Percentiles rank a stretch among this genome's conserved stretches.
These are phyloP conservation scores for Gryllus bimaculatus DNA, from an alignment of 1,140 invertebrate species.

Conservation along the genomic window DNA sequence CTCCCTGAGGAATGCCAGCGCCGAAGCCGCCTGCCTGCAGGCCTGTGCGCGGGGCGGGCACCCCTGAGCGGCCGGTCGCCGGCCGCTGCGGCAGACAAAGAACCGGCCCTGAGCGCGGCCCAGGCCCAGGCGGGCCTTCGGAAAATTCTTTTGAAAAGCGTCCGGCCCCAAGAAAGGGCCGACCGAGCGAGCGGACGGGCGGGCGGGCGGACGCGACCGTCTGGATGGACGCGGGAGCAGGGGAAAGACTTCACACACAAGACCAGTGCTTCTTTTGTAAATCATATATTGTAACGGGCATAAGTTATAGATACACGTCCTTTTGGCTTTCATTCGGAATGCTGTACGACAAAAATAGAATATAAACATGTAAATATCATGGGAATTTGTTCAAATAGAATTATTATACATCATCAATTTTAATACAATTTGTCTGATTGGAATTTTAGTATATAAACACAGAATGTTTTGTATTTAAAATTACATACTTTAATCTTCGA, in stretches of 20 bases:
- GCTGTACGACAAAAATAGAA: conserved; percentile 4
- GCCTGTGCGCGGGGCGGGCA: not conserved
- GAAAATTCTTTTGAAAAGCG: not conserved
- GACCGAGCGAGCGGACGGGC: not conserved
- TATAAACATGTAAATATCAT: conserved; percentile 6
- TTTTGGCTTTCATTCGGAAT: conserved; percentile 4
- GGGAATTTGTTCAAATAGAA: not conserved
- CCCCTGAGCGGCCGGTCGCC: not conserved
- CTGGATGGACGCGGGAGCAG: not conserved
- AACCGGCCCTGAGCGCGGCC: not conserved
- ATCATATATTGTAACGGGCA: not conserved
- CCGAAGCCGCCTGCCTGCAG: not conserved
- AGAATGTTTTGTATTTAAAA: not conserved
- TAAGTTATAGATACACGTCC: conserved; percentile 4
- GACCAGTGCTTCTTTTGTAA: not conserved
- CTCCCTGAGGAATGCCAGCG: too few relatives aligned
- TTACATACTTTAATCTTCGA: not conserved
- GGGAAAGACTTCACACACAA: not conserved
- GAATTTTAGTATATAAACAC: conserved; percentile 6
- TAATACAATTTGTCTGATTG: conserved; percentile 1
- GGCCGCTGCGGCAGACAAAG: not conserved
- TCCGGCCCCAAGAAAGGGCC: not conserved
- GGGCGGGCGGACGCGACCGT: not conserved
- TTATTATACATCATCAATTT: not conserved
- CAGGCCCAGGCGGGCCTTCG: not conserved